Percentiles rank a stretch among this genome's conserved stretches.
These are phyloP conservation scores for Lacerta bilineata DNA, from an alignment of 2,797 vertebrate species.

Conservation along the genomic window DNA sequence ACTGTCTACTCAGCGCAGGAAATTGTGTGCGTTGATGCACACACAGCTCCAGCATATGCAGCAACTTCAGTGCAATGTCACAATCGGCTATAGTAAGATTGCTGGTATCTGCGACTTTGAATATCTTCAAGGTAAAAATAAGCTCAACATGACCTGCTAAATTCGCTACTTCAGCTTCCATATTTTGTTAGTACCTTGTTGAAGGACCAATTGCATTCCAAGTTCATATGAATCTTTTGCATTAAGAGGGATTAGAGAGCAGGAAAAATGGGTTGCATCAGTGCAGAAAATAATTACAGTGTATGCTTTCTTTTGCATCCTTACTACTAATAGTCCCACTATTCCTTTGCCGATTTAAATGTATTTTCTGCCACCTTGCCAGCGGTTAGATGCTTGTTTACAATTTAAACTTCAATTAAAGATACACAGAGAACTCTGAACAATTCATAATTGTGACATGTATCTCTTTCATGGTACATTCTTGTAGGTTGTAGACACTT, in stretches of 20 bases:
- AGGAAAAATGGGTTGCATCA: slow-evolving; percentile 21
- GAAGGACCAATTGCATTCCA: neutral
- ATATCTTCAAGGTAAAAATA: neutral
- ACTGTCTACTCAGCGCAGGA: too few relatives aligned
- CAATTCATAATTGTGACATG: slow-evolving; percentile 23
- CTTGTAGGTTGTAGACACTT: neutral
- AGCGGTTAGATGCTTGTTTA: neutral
- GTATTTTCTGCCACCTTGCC: slow-evolving; percentile 28
- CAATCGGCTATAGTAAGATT: neutral
- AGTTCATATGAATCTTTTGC: neutral
- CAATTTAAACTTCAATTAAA: neutral
- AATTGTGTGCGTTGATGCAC: too few relatives aligned
- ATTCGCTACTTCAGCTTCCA: neutral
- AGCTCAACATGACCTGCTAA: neutral
- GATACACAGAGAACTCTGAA: slow-evolving; percentile 42
- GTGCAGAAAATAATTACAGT: slow-evolving; percentile 17
- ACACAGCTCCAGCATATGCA: neutral
- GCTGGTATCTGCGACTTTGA: neutral
- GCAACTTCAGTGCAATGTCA: neutral
- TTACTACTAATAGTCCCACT: slow-evolving; percentile 27
- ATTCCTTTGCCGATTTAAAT: slow-evolving; percentile 43
- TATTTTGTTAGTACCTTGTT: neutral
- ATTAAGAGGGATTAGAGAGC: neutral
- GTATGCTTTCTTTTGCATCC: slow-evolving; percentile 52
- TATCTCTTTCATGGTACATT: neutral